Evolutionary conservation across 2,797 vertebrate species (phyloP).

Genomic region (Tenualosa thibaudeaui): DNA sequence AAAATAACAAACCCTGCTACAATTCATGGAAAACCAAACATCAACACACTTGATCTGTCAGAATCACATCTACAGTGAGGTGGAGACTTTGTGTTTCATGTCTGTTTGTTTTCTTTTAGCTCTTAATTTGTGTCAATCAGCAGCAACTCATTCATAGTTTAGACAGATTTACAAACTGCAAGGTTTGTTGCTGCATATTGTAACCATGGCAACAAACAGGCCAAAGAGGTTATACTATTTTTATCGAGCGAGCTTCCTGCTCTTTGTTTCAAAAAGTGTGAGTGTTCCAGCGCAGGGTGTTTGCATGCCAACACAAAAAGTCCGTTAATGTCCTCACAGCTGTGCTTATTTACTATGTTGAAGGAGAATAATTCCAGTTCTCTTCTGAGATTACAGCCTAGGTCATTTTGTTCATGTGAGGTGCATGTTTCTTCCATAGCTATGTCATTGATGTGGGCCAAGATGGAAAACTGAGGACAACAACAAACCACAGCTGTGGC

Average conservation of each 20-base stretch:
- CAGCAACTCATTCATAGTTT: background rate
- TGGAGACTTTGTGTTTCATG: background rate
- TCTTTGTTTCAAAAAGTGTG: conserved; percentile 2
- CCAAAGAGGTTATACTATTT: conserved; percentile 11
- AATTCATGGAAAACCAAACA: background rate
- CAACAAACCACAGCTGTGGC: conserved; percentile 9
- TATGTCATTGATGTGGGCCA: background rate
- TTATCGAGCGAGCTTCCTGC: conserved; percentile 15
- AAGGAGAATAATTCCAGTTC: background rate
- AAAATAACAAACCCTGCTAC: background rate
- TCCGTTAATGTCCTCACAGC: background rate
- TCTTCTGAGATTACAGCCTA: background rate
- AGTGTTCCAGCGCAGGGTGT: background rate
- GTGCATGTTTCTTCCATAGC: background rate
- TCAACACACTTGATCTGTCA: background rate
- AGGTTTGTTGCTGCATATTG: background rate
- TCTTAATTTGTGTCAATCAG: background rate
- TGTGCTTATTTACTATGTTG: background rate
- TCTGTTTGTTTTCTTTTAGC: background rate
- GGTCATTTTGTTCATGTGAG: background rate
- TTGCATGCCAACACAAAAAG: background rate
- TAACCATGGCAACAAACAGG: conserved; percentile 5
- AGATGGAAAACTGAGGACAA: background rate
- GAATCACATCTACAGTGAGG: background rate
- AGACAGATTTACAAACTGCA: background rate